phyloP scores from a whole-genome alignment of 2,113 vertebrate species.

The Salvator merianae region DNA sequence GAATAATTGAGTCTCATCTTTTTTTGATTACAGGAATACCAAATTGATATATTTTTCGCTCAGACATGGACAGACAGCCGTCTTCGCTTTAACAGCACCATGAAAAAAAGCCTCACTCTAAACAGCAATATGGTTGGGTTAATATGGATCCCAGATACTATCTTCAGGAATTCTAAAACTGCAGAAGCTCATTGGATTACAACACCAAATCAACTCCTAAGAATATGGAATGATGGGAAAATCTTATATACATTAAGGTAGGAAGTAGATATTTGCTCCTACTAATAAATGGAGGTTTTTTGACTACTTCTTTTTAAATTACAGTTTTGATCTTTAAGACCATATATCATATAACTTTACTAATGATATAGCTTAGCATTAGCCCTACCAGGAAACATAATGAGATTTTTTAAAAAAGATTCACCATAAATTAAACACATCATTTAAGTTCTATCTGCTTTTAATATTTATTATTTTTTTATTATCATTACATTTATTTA shows the following conservation, averaged over 20 bases:
- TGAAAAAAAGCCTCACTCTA: slow-evolving; percentile 93
- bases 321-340: neutral
- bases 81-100: slow-evolving; percentile 93
- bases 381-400: no score
- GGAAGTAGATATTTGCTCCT: neutral
- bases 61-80: slow-evolving; percentile 97
- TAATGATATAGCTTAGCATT: no score
- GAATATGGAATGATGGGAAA: slow-evolving; percentile 97
- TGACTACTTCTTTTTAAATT: neutral
- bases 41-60: slow-evolving; percentile 98
- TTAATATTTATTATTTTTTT: no score
- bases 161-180: slow-evolving; percentile 95
- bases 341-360: no score
- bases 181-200: slow-evolving; percentile 98
- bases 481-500: no score
- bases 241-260: slow-evolving; percentile 95
- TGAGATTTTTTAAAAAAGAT: no score
- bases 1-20: slow-evolving; percentile 30
- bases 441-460: no score
- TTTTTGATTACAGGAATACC: slow-evolving; percentile 87
- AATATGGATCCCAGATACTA: slow-evolving; percentile 96
- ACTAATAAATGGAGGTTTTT: neutral
- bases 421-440: no score
- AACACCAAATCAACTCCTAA: slow-evolving; percentile 94
- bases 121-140: slow-evolving; percentile 98